Conservation (phyloP, 2,797 vertebrate species). For the Sebastes goodei region DNA sequence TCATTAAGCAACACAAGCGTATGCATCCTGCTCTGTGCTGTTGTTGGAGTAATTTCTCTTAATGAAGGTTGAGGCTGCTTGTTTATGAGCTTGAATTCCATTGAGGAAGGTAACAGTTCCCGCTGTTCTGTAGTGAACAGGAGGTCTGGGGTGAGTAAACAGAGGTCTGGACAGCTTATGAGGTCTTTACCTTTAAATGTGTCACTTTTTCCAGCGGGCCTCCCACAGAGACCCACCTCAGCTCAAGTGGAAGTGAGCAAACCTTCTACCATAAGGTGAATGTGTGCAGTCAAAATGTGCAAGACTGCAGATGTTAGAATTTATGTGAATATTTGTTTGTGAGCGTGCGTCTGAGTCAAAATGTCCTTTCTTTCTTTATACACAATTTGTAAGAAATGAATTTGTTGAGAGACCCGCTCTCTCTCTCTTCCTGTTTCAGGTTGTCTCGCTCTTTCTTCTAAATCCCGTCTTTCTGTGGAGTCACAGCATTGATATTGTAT, state of each 20-base stretch:
- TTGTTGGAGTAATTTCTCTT: conserved; percentile 38
- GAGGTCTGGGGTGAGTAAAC: conserved; percentile 60
- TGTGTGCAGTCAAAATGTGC: conserved; percentile 21
- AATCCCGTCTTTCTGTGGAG: conserved; percentile 42
- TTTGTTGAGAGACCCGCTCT: conserved; percentile 15
- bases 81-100: conserved; percentile 74
- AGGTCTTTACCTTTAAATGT: conserved; percentile 69
- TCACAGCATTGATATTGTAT: conserved; percentile 72
- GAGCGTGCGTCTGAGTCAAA: conserved; percentile 30
- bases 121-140: conserved; percentile 55
- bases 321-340: conserved; percentile 48
- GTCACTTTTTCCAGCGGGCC: conserved; percentile 76
- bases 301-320: conserved; percentile 28
- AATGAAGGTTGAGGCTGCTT: conserved; percentile 53
- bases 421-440: conserved; percentile 26
- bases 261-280: conserved; percentile 17
- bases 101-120: conserved; percentile 61
- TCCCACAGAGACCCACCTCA: conserved; percentile 67
- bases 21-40: not conserved
- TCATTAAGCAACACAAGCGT: not conserved
- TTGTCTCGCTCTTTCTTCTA: conserved; percentile 14
- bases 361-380: conserved; percentile 29
- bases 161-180: conserved; percentile 65
- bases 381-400: conserved; percentile 46
- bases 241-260: conserved; percentile 42